These are phyloP conservation scores for Coelopa frigida DNA, from an alignment of 1,140 invertebrate species.

Conservation along the genomic window DNA sequence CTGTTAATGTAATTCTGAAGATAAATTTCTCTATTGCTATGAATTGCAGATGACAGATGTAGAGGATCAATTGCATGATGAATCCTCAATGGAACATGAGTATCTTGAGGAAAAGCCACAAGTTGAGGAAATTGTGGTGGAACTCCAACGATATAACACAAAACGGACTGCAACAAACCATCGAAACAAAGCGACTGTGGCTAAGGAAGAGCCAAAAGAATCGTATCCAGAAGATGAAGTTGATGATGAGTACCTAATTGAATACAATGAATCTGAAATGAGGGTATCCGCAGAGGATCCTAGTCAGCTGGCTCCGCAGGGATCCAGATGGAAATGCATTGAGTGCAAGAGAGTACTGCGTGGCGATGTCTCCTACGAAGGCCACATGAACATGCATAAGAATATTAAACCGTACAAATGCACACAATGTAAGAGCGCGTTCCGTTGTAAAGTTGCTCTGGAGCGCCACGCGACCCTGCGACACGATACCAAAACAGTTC, in stretches of 20 bases:
- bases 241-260: slow-evolving; percentile 10
- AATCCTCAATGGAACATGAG: background rate
- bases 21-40: background rate
- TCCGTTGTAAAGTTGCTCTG: slow-evolving; percentile 6
- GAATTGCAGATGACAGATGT: background rate
- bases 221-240: slow-evolving; percentile 7
- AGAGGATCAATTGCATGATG: background rate
- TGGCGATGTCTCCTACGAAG: slow-evolving; percentile 14
- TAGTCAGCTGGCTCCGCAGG: background rate
- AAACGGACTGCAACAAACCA: slow-evolving; percentile 1
- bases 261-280: too few relatives aligned
- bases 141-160: background rate
- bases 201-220: background rate
- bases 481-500: too few relatives aligned
- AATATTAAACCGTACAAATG: slow-evolving; percentile 11
- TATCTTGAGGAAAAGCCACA: background rate
- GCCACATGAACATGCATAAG: slow-evolving; percentile 14
- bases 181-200: background rate
- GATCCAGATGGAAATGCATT: slow-evolving; percentile 13
- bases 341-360: slow-evolving; percentile 12
- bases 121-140: background rate
- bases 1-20: background rate
- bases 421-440: background rate
- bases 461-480: slow-evolving; percentile 1
- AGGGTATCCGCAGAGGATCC: too few relatives aligned